Percentiles rank a stretch among this genome's conserved stretches.
Conservation (phyloP, 2,888 invertebrate genomes). For the Liposcelis brunnea region DNA sequence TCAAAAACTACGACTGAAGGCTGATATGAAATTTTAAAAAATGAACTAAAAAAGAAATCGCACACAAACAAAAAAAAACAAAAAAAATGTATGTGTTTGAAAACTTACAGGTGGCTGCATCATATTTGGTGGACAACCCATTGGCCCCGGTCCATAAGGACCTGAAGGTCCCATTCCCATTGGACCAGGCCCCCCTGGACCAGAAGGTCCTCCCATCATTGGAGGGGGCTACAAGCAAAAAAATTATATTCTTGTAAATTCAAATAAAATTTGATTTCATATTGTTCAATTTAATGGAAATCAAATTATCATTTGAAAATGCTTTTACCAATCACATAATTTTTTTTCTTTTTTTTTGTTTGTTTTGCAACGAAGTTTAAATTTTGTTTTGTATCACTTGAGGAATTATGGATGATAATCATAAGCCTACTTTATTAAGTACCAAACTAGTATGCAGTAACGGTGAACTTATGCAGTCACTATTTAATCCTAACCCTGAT, state of each 20-base stretch:
- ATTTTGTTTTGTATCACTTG: too few species aligned
- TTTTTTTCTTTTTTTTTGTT: neutral
- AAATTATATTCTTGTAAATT: slow-evolving; percentile 7
- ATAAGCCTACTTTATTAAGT: too few species aligned
- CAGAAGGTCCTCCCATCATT: slow-evolving; percentile 24
- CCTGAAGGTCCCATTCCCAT: slow-evolving; percentile 21
- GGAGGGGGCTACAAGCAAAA: slow-evolving; percentile 8
- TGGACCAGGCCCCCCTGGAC: slow-evolving; percentile 36
- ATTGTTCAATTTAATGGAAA: too few species aligned
- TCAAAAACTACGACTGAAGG: too few species aligned
- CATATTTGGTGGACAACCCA: slow-evolving; percentile 16
- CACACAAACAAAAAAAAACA: neutral
- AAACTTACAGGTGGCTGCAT: slow-evolving; percentile 11
- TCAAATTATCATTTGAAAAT: too few species aligned
- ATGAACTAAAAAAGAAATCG: slow-evolving; percentile 6
- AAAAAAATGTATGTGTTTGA: neutral
- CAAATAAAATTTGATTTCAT: slow-evolving; percentile 7
- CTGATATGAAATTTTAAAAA: slow-evolving; percentile 20
- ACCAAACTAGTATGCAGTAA: too few species aligned
- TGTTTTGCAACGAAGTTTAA: too few species aligned
- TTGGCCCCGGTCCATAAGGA: slow-evolving; percentile 18
- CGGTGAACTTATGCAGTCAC: too few species aligned
- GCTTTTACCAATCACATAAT: slow-evolving; percentile 3
- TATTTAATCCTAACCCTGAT: too few species aligned
- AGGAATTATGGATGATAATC: neutral